Evolutionary conservation across 2,888 invertebrate species (phyloP).

Genomic region (Ichneumoninae sp.): DNA sequence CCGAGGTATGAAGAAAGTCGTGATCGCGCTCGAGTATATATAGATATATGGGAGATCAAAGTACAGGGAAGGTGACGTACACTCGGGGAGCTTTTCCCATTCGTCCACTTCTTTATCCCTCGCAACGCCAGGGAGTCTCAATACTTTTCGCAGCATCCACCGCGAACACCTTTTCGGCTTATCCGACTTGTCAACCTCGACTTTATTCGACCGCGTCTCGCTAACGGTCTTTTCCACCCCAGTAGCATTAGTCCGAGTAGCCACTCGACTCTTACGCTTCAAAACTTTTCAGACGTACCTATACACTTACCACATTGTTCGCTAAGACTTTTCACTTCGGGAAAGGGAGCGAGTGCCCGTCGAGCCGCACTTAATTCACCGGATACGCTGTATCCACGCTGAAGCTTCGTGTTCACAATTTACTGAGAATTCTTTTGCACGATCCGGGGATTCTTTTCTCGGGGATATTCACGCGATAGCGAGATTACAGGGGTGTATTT

Average conservation of each 20-base stretch:
- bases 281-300: slow-evolving; percentile 59
- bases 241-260: slow-evolving; percentile 29
- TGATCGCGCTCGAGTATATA: slow-evolving; percentile 38
- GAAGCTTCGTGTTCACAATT: not conserved
- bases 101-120: slow-evolving; percentile 39
- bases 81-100: slow-evolving; percentile 56
- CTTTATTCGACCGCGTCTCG: slow-evolving; percentile 45
- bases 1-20: slow-evolving; percentile 47
- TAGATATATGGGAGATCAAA: slow-evolving; percentile 29
- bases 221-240: slow-evolving; percentile 41
- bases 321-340: slow-evolving; percentile 54
- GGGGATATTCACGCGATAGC: no score
- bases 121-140: slow-evolving; percentile 48
- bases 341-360: not conserved
- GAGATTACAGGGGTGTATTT: no score
- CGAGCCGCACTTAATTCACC: slow-evolving; percentile 49
- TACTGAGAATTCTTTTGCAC: not conserved
- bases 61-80: slow-evolving; percentile 37
- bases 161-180: slow-evolving; percentile 63
- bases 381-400: slow-evolving; percentile 23
- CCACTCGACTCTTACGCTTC: slow-evolving; percentile 39
- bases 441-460: not conserved
- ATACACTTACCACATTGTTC: slow-evolving; percentile 38
- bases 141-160: slow-evolving; percentile 54
- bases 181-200: slow-evolving; percentile 65